phyloP scores from a whole-genome alignment of 2,113 vertebrate genomes.

The Ancistrus triradiatus region DNA sequence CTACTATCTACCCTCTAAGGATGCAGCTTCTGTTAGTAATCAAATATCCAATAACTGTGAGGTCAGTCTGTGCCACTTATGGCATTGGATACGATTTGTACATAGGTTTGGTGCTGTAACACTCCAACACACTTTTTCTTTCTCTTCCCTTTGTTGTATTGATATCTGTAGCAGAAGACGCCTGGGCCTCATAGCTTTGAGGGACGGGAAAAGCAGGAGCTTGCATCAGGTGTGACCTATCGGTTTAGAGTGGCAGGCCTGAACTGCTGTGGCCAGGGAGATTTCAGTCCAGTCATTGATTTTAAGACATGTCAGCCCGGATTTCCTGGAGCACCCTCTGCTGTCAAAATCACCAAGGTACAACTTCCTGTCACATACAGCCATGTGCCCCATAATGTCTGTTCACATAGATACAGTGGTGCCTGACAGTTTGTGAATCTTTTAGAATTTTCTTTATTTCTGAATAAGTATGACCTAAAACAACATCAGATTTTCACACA shows the following conservation, averaged over 20 bases:
- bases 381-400: too few relatives aligned
- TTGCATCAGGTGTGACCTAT: slow-evolving; percentile 84
- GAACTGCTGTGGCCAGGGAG: slow-evolving; percentile 84
- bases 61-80: slow-evolving; percentile 43
- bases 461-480: too few relatives aligned
- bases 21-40: slow-evolving; percentile 29
- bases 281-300: slow-evolving; percentile 88
- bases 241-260: slow-evolving; percentile 90
- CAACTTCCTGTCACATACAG: not conserved
- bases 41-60: slow-evolving; percentile 40
- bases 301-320: slow-evolving; percentile 96
- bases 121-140: not conserved
- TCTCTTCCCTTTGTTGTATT: not conserved
- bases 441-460: too few relatives aligned
- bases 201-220: slow-evolving; percentile 77
- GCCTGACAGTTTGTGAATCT: too few relatives aligned
- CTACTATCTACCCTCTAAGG: slow-evolving; percentile 80
- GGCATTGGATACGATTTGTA: too few relatives aligned
- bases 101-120: too few relatives aligned
- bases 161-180: slow-evolving; percentile 64
- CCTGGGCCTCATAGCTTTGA: slow-evolving; percentile 76
- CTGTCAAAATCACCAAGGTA: slow-evolving; percentile 94
- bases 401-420: too few relatives aligned
- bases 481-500: too few relatives aligned
- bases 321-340: slow-evolving; percentile 94